Evolutionary conservation across 2,888 invertebrate species (phyloP).

Genomic region (Drosophila histrio): DNA sequence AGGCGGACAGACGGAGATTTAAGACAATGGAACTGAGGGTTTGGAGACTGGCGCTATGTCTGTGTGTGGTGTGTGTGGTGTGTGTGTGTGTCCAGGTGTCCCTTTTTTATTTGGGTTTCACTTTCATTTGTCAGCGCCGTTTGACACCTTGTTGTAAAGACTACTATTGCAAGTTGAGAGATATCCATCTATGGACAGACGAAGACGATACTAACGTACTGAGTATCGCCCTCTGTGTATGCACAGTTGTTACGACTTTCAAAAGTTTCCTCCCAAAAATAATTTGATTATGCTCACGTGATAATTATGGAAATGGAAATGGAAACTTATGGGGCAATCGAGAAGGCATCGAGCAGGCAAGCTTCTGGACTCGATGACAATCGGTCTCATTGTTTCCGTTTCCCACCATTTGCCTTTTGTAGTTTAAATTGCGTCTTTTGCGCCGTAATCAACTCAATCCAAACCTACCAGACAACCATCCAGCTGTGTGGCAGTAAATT

Average conservation of each 20-base stretch:
- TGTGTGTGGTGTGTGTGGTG: conserved; percentile 48
- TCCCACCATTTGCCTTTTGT: conserved; percentile 67
- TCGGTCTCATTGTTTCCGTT: conserved; percentile 82
- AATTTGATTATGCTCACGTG: conserved; percentile 67
- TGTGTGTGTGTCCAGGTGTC: conserved; percentile 67
- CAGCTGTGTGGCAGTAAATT: conserved; percentile 71
- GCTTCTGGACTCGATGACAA: conserved; percentile 75
- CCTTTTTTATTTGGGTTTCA: conserved; percentile 61
- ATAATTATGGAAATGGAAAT: conserved; percentile 65
- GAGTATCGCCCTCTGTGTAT: conserved; percentile 39
- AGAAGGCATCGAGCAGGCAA: conserved; percentile 11
- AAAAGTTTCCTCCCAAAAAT: conserved; percentile 7
- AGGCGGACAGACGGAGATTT: neutral
- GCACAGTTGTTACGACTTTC: conserved; percentile 64
- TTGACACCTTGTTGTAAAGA: conserved; percentile 78
- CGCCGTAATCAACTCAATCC: conserved; percentile 4
- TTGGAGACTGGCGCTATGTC: conserved; percentile 52
- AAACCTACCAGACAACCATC: conserved; percentile 40
- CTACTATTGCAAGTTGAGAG: conserved; percentile 48
- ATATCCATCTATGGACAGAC: conserved; percentile 51
- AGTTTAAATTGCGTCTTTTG: conserved; percentile 70
- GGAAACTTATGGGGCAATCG: conserved; percentile 50
- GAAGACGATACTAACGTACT: conserved; percentile 4
- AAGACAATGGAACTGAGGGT: conserved; percentile 39
- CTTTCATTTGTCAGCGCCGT: conserved; percentile 80